Conservation (phyloP, 1,140 invertebrate species). For the Micrasema longulum region DNA sequence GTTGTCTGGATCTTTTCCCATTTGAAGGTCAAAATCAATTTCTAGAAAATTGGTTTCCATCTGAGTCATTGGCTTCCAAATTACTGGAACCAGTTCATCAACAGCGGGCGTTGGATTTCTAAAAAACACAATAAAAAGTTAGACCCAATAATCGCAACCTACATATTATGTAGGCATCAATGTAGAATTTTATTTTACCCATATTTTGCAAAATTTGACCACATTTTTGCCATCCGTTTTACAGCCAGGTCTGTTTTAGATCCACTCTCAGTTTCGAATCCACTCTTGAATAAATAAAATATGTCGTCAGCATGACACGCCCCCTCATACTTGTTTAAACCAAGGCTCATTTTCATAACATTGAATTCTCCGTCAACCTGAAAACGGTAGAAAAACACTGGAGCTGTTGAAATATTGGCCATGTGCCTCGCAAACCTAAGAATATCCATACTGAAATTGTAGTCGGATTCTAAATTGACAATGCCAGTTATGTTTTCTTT, state of each 20-base stretch:
- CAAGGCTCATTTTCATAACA: slow-evolving; percentile 56
- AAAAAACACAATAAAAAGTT: slow-evolving; percentile 15
- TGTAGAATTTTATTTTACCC: slow-evolving; percentile 65
- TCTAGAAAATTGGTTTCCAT: slow-evolving; percentile 52
- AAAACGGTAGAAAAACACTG: slow-evolving; percentile 68
- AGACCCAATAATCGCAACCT: no score
- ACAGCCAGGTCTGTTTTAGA: slow-evolving; percentile 57
- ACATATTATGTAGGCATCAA: no score
- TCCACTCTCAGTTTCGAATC: slow-evolving; percentile 60
- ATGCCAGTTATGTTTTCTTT: slow-evolving; percentile 57
- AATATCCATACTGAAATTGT: slow-evolving; percentile 61
- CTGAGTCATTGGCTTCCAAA: slow-evolving; percentile 48
- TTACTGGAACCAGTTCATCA: slow-evolving; percentile 39
- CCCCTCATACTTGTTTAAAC: slow-evolving; percentile 60
- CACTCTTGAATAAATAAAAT: slow-evolving; percentile 72
- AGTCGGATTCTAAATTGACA: slow-evolving; percentile 62
- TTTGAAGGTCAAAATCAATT: slow-evolving; percentile 53
- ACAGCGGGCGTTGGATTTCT: slow-evolving; percentile 50
- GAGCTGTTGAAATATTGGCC: slow-evolving; percentile 51
- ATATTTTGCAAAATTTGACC: slow-evolving; percentile 77
- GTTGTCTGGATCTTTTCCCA: slow-evolving; percentile 52
- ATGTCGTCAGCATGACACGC: slow-evolving; percentile 75
- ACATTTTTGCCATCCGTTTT: slow-evolving; percentile 70
- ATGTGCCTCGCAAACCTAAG: slow-evolving; percentile 62
- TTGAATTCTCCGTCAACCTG: slow-evolving; percentile 62